phyloP scores from a whole-genome alignment of 37 sponge, comb jelly and placozoan genomes.

The Cladorhizidae sp. region DNA sequence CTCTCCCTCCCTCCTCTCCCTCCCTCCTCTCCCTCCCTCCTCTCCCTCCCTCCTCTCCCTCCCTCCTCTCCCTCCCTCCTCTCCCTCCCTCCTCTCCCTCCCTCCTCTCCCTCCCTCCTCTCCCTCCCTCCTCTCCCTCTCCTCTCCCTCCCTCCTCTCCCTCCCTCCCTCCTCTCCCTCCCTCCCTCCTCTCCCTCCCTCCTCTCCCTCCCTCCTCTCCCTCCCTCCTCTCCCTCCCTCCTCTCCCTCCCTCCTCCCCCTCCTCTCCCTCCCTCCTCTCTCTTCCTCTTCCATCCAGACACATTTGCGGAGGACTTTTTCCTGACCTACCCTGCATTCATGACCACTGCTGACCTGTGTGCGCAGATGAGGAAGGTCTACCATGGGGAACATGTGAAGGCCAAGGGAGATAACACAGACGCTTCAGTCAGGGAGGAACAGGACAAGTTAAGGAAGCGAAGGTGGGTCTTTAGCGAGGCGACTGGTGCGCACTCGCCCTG shows the following conservation, averaged over 20 bases:
- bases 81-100: too few species aligned
- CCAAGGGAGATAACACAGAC: background rate
- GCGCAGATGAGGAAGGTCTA: conserved; percentile 48
- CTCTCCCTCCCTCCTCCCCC: background rate
- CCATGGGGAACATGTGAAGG: background rate
- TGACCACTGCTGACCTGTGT: conserved; percentile 63
- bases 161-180: background rate
- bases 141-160: background rate
- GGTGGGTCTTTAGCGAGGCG: too few species aligned
- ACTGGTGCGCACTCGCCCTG: too few species aligned
- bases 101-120: too few species aligned
- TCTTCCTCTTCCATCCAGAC: conserved; percentile 30
- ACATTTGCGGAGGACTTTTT: conserved; percentile 84
- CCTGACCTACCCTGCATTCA: conserved; percentile 81
- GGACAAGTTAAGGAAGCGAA: conserved; percentile 31
- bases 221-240: background rate
- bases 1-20: too few species aligned
- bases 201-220: background rate
- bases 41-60: too few species aligned
- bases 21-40: too few species aligned
- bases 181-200: background rate
- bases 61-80: too few species aligned
- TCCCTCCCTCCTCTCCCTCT: background rate
- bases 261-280: background rate
- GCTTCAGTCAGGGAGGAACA: background rate